Conservation (phyloP, 2,113 vertebrate species). For the Serilophus lunatus region DNA sequence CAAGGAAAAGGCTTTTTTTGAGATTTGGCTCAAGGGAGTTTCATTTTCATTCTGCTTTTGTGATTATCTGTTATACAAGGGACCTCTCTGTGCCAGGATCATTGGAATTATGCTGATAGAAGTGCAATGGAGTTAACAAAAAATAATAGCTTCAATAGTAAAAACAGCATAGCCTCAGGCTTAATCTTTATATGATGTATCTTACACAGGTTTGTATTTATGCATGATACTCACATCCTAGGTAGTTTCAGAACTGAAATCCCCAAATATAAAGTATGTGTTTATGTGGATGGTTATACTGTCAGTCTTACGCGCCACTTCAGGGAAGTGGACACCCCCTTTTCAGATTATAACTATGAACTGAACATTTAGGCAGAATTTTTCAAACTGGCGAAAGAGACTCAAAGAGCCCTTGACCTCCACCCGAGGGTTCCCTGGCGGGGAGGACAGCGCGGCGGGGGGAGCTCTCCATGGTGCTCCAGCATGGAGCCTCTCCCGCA, state of each 20-base stretch:
- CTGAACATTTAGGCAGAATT: background rate
- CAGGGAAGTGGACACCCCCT: background rate
- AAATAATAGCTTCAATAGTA: background rate
- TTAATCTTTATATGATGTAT: background rate
- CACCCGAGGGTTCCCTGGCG: rapidly evolving
- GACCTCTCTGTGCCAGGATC: background rate
- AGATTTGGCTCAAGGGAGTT: background rate
- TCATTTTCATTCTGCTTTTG: background rate
- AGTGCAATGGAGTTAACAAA: background rate
- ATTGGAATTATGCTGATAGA: background rate
- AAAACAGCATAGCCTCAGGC: background rate
- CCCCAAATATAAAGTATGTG: background rate
- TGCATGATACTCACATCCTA: background rate
- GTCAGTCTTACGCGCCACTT: background rate
- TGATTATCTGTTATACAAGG: background rate
- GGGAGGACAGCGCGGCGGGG: rapidly evolving
- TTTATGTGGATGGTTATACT: background rate
- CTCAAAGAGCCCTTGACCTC: background rate
- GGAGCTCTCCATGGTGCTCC: constrained; percentile 19
- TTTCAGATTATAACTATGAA: background rate
- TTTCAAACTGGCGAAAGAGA: background rate
- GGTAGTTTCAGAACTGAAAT: background rate
- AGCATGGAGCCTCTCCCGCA: rapidly evolving
- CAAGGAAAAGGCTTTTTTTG: background rate
- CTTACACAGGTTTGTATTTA: background rate